phyloP scores from a whole-genome alignment of 2,797 vertebrate species.

The Mormyrus hasselquistii region DNA sequence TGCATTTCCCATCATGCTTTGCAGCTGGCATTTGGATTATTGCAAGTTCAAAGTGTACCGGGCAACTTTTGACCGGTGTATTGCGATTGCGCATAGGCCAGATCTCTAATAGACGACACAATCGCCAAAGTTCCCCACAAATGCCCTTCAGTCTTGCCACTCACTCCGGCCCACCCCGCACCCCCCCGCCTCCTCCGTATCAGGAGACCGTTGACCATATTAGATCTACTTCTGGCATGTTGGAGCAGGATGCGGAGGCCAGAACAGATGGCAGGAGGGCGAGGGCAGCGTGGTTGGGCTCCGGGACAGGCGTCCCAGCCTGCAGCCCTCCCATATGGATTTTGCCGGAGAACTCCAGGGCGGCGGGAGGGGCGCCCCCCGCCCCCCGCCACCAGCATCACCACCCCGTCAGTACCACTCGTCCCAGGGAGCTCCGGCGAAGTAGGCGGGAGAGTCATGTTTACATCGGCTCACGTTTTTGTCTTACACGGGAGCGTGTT shows the following conservation, averaged over 20 bases:
- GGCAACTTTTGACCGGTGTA: background rate
- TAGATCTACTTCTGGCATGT: conserved; percentile 62
- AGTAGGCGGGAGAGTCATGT: conserved; percentile 10
- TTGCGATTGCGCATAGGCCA: background rate
- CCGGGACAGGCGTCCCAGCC: conserved; percentile 63
- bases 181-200: conserved; percentile 29
- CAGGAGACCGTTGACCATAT: conserved; percentile 66
- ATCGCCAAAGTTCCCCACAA: conserved; percentile 2
- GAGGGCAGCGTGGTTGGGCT: conserved; percentile 65
- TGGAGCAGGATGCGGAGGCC: conserved; percentile 55
- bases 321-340: conserved; percentile 69
- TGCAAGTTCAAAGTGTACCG: background rate
- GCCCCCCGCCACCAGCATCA: background rate
- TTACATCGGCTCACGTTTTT: conserved; percentile 5
- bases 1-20: background rate
- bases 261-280: conserved; percentile 68
- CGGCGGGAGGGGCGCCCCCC: background rate
- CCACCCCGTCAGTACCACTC: background rate
- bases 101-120: background rate
- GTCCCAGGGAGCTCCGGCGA: background rate
- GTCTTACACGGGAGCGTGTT: conserved; percentile 1
- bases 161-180: background rate
- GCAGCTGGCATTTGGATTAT: background rate
- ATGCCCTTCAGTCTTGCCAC: background rate
- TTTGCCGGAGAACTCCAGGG: conserved; percentile 27